A percentile compares a stretch with the other conserved stretches of the same genome.
phyloP scores from a whole-genome alignment of 2,797 vertebrate species.

The Agapornis canus region DNA sequence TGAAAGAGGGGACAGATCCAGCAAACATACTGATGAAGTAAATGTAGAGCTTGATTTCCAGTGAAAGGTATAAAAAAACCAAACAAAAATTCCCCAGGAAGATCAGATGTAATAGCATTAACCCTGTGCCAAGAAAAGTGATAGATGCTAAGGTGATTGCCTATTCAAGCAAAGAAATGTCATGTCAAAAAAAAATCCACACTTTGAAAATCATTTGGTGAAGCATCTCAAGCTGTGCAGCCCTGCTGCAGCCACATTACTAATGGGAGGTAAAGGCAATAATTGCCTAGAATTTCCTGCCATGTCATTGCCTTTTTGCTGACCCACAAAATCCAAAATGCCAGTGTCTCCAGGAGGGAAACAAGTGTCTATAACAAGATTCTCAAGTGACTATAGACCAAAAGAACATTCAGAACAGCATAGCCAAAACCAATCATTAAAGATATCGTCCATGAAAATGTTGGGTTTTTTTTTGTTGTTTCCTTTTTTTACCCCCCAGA shows the following conservation, averaged over 20 bases:
- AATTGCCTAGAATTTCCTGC: constrained; percentile 22
- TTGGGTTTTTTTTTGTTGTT: too few species aligned
- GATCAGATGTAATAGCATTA: neutral
- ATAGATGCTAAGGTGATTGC: constrained; percentile 17
- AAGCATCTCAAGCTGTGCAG: constrained; percentile 31
- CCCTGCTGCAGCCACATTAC: neutral
- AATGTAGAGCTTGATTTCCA: neutral
- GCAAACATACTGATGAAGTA: neutral
- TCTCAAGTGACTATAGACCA: neutral
- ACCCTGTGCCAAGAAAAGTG: neutral
- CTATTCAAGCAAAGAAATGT: constrained; percentile 29
- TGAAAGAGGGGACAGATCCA: neutral
- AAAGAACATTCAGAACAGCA: neutral
- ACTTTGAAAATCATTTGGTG: constrained; percentile 40
- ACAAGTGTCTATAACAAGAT: neutral
- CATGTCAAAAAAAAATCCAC: constrained; percentile 4
- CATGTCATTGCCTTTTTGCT: constrained; percentile 12
- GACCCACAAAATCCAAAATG: constrained; percentile 10
- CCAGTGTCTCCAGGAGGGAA: neutral
- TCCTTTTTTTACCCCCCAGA: neutral
- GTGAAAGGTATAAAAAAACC: neutral
- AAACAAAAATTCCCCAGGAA: neutral
- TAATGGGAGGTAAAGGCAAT: constrained; percentile 7
- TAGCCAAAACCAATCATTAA: neutral
- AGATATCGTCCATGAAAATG: neutral